These are phyloP conservation scores for Nezara viridula DNA, from an alignment of 2,888 invertebrate genomes.

Conservation along the genomic window DNA sequence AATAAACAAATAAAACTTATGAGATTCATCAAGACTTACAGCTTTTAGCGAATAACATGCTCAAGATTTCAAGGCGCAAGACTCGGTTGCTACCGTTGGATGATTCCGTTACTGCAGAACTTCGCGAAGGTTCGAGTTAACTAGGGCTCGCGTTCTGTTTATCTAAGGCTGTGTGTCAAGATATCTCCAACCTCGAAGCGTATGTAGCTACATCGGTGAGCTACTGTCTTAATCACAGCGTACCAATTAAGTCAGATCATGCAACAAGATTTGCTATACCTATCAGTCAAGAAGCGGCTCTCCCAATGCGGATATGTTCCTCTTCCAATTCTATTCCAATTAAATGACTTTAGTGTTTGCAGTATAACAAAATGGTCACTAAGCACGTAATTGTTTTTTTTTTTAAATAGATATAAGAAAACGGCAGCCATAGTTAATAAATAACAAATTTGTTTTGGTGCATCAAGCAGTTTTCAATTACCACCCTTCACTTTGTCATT, in stretches of 20 bases:
- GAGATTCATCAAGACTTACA: not conserved
- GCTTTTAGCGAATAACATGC: too few relatives aligned
- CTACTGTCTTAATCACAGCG: constrained; percentile 11
- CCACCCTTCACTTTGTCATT: too few relatives aligned
- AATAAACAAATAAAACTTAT: not conserved
- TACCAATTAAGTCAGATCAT: constrained; percentile 14
- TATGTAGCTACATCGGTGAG: constrained; percentile 1
- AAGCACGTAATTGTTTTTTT: too few relatives aligned
- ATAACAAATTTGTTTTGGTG: too few relatives aligned
- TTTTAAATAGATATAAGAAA: too few relatives aligned
- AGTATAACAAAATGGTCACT: too few relatives aligned
- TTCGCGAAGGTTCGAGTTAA: not conserved
- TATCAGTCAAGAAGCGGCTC: not conserved
- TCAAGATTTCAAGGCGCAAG: too few relatives aligned
- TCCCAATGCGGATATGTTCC: not conserved
- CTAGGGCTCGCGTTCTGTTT: constrained; percentile 14
- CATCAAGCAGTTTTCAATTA: too few relatives aligned
- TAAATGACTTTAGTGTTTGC: too few relatives aligned
- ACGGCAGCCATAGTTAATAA: too few relatives aligned
- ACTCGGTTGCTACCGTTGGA: not conserved
- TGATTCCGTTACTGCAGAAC: not conserved
- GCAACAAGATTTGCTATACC: not conserved
- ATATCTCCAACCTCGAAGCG: not conserved
- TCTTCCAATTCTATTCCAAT: not conserved
- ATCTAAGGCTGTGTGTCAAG: not conserved